Evolutionary conservation across 2,113 vertebrate species (phyloP), one percentile per base, ranked within the genome.

Genomic region (Macquaria ambigua): DNA sequence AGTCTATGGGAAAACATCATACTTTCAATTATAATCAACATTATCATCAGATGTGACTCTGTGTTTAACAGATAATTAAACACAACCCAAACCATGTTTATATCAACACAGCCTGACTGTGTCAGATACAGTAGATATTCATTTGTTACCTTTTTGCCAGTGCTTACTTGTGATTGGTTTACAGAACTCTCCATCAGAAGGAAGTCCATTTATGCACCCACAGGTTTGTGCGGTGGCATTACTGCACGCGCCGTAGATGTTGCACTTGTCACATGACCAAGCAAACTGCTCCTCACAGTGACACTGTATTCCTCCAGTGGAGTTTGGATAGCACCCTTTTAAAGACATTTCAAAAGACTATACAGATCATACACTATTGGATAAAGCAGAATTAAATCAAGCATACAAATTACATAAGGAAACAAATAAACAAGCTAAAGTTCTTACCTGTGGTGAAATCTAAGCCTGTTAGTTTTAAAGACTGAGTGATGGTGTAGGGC

Each of bases 211-310:
- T 21, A 93, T 90, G 71, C 92, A 93, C 1, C n/a, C 16, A 52
- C 94, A 95, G 37, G 74, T 80, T 59, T 11, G 15, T 18, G 53
- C 20, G 8, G 39, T 79, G 23, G 39, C 11, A 79, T 79, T 74
- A 11, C 37, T 56, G 66, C 92, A 94, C 1, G 61, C n/a, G 14
- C 79, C 55, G 8, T 79, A 84, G 2, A 0, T 0, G 5, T 16
- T 3, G 82, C 93, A 94, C 61, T 25, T 74, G 66, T 86, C 59
- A 79, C 85, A 89, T 43, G 87, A 73, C 89, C 85, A 94, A 14
- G 55, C 25, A 74, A 78, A 93, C 1, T 31, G 10, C 0, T 88
- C 70, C 83, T 92, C 90, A 83, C 93, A 94, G 0, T 64, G n/a
- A 87, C 94, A 94, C 68, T 70, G 69, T 15, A 23, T 62, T 12